Conservation (phyloP, 2,113 vertebrate species). For the Cygnus atratus region DNA sequence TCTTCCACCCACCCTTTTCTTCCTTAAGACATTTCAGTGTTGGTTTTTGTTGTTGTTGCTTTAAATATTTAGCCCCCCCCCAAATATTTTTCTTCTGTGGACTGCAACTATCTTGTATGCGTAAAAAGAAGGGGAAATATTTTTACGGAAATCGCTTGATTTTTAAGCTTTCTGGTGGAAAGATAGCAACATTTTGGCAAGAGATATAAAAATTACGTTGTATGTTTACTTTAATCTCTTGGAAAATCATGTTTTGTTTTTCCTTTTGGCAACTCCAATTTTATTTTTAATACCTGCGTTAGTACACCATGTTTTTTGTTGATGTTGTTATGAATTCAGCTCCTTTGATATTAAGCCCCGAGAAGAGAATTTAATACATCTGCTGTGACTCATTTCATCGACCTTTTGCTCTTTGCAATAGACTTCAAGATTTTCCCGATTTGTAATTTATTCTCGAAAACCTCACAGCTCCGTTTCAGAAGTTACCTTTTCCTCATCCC, state of each 20-base stretch:
- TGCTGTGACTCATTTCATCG: background rate
- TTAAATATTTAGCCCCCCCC: background rate
- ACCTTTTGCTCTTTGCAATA: background rate
- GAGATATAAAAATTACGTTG: background rate
- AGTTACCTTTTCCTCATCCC: background rate
- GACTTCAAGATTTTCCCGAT: background rate
- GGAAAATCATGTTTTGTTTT: background rate
- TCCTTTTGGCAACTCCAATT: background rate
- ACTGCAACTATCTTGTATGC: background rate
- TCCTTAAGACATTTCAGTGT: background rate
- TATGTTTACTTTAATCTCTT: background rate
- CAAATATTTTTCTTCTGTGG: background rate
- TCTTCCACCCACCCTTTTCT: background rate
- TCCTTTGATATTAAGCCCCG: background rate
- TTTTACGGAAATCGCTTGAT: background rate
- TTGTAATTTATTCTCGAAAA: background rate
- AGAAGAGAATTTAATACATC: background rate
- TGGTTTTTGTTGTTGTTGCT: background rate
- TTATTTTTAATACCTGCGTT: background rate
- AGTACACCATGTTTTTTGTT: background rate
- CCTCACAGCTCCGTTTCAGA: background rate
- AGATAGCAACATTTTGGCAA: background rate
- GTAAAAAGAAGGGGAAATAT: background rate
- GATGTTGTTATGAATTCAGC: background rate
- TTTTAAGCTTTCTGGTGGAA: background rate